Evolutionary conservation across 2,113 vertebrate genomes (phyloP), one percentile per base, ranked within the genome.

Genomic region (Ceuthmochares aereus): DNA sequence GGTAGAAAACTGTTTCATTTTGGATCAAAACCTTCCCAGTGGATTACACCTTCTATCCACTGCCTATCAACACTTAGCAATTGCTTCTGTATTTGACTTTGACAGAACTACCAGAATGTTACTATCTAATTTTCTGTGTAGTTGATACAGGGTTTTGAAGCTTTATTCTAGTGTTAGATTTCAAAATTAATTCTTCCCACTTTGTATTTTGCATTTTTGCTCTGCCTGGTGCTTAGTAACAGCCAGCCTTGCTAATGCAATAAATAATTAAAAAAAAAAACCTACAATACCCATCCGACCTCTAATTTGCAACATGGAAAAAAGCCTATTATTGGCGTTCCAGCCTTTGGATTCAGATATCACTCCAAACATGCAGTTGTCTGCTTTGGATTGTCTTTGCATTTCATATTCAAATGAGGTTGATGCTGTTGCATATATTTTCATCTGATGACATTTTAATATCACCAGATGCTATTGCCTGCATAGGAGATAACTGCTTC

Each of bases 1-100:
- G 89, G 93, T 87, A 97, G 93, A 96, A 98, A 98, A 98, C 93
- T 95, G 91, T 98, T 97, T 97, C 97, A 97, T 98, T 98, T 97
- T 94, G 95, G 93, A 98, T 98, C 97, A 98, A 98, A 98, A 97
- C 87, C 95, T 95, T 98, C 95, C 95, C 95, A 94, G 93, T 87
- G 91, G 95, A 96, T 97, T 96, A 97, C 89, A 96, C 95, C 96
- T 98, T 90, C 93, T 94, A 77, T 79, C 91, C 64, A 91, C 95
- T 96, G 90, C 96, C 96, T 96, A 97, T 97, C 94, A 97, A 96
- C 95, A 97, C 93, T 97, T 95, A 96, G 63, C 95, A 96, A 97
- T 97, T 97, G 96, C 95, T 96, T 97, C 93, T 97, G 77, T 93
- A 90, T 96, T 97, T 97, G 93, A 93, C 95, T 97, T 97, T 94